phyloP scores from a whole-genome alignment of 2,888 invertebrate species.

The Bimastos eiseni region DNA sequence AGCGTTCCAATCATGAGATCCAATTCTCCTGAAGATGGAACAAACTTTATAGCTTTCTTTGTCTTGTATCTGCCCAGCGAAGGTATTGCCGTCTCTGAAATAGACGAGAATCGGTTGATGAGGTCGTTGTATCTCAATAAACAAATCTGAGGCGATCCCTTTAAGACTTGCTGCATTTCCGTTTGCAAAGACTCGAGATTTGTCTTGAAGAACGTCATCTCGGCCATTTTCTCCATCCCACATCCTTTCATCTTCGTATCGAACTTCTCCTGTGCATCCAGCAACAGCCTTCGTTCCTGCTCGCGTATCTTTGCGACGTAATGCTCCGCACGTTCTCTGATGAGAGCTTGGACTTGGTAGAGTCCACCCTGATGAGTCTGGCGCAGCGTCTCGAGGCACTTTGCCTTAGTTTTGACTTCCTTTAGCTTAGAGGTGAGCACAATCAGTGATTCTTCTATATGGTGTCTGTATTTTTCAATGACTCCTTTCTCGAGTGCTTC shows the following conservation, averaged over 20 bases:
- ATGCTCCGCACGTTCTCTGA: slow-evolving; percentile 38
- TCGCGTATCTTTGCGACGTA: slow-evolving; percentile 38
- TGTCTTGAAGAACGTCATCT: slow-evolving; percentile 40
- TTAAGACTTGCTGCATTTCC: slow-evolving; percentile 39
- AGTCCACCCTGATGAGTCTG: slow-evolving; percentile 42
- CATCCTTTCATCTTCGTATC: slow-evolving; percentile 36
- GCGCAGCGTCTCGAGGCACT: slow-evolving; percentile 43
- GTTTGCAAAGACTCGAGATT: slow-evolving; percentile 39
- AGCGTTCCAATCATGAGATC: slow-evolving; percentile 39
- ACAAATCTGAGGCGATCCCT: slow-evolving; percentile 42
- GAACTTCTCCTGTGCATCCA: slow-evolving; percentile 36
- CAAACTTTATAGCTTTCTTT: slow-evolving; percentile 39
- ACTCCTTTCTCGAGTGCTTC: slow-evolving; percentile 42
- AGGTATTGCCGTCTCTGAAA: slow-evolving; percentile 34
- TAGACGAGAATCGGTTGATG: slow-evolving; percentile 30
- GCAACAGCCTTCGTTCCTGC: slow-evolving; percentile 39
- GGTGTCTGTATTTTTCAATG: slow-evolving; percentile 37
- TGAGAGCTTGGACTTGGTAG: slow-evolving; percentile 39
- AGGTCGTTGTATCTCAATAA: slow-evolving; percentile 42
- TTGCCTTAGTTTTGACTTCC: slow-evolving; percentile 40
- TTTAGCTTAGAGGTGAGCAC: slow-evolving; percentile 34
- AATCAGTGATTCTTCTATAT: slow-evolving; percentile 37
- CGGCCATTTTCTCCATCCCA: slow-evolving; percentile 41
- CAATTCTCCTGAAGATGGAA: slow-evolving; percentile 33
- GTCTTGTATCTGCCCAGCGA: slow-evolving; percentile 4